These are phyloP conservation scores for Pelmatolapia mariae DNA, from an alignment of 2,113 vertebrate genomes.

Conservation along the genomic window DNA sequence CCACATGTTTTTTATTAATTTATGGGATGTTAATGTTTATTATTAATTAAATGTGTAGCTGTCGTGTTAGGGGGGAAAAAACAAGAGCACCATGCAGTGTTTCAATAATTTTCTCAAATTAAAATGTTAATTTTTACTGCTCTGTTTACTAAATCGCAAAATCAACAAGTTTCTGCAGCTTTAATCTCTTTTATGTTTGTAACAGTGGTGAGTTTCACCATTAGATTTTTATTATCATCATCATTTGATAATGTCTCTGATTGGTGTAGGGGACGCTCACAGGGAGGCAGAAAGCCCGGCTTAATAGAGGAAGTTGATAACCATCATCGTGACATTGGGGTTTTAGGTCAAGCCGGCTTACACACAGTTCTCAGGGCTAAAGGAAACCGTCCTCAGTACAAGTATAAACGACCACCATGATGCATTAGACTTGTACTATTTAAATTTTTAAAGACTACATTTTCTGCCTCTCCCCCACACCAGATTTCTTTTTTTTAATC, in stretches of 20 bases:
- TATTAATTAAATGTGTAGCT: background rate
- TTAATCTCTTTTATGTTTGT: background rate
- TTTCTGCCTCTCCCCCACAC: background rate
- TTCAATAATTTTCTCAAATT: background rate
- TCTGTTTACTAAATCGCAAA: background rate
- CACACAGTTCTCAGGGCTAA: background rate
- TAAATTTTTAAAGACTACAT: background rate
- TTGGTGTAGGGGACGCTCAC: background rate
- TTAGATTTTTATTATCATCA: background rate
- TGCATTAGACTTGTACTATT: background rate
- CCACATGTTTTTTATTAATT: background rate
- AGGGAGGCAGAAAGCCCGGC: background rate
- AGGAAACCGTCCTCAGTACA: background rate
- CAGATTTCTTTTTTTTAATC: background rate
- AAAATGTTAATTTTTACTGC: background rate
- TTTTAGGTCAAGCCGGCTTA: background rate
- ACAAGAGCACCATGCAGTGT: background rate
- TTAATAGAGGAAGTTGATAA: background rate
- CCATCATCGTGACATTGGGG: background rate
- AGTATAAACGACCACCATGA: background rate
- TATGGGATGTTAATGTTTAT: background rate
- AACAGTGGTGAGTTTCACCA: background rate
- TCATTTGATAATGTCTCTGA: background rate
- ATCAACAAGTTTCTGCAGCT: background rate
- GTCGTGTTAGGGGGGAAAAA: accelerated